Conservation (phyloP, 1,140 invertebrate species). For the Orius insidiosus region DNA sequence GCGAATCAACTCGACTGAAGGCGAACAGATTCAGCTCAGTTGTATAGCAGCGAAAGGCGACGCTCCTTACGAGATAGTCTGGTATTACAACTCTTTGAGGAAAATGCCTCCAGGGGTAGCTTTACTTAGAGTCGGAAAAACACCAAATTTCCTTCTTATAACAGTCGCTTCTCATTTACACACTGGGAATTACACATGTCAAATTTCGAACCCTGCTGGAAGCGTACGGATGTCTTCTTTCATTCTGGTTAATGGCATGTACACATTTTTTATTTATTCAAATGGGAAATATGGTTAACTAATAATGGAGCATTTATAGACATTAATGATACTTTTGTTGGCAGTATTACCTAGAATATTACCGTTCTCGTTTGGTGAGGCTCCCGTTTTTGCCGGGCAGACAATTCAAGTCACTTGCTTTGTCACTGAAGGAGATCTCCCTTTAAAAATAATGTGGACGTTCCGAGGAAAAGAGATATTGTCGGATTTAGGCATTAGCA, state of each 20-base stretch:
- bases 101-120: slow-evolving; percentile 14
- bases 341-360: slow-evolving; percentile 46
- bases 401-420: slow-evolving; percentile 25
- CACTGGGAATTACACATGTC: slow-evolving; percentile 20
- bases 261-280: slow-evolving; percentile 5
- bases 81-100: slow-evolving; percentile 6
- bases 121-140: slow-evolving; percentile 13
- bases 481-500: slow-evolving; percentile 22
- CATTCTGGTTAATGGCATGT: slow-evolving; percentile 21
- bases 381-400: slow-evolving; percentile 29
- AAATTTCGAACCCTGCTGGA: slow-evolving; percentile 19
- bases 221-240: slow-evolving; percentile 12
- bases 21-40: slow-evolving; percentile 23
- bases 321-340: slow-evolving; percentile 7
- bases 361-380: slow-evolving; percentile 45
- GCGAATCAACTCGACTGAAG: slow-evolving; percentile 32
- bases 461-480: slow-evolving; percentile 20
- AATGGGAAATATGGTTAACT: neutral
- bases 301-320: neutral
- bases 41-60: slow-evolving; percentile 21
- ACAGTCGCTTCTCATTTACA: slow-evolving; percentile 17
- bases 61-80: slow-evolving; percentile 14
- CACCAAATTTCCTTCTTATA: slow-evolving; percentile 18
- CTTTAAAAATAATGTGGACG: slow-evolving; percentile 23
- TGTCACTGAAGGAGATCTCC: slow-evolving; percentile 26